Base-by-base conservation (phyloP, 37 sponge, comb jelly and placozoan genomes). In the Amphimedon queenslandica region DNA sequence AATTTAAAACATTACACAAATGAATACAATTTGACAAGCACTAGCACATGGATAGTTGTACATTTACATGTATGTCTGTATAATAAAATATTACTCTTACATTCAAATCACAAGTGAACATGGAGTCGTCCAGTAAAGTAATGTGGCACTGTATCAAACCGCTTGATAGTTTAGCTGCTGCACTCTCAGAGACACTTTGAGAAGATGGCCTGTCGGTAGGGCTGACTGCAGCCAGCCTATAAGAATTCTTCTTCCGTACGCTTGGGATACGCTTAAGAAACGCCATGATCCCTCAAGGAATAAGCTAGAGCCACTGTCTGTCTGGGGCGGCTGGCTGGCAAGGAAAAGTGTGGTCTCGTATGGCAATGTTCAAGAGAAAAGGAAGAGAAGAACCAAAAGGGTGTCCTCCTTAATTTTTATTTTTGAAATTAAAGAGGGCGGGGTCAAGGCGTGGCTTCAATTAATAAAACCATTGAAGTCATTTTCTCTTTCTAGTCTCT, bases 51-150 rank as follows among this genome's bases (percentile, higher is more conserved):
- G n/a, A n/a, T n/a, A n/a, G n/a, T n/a, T n/a, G 13, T 47, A 47
- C 13, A 47, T 47, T 18, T 47, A 47, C 13, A 47, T 47, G 13
- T 47, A 47, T 47, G 13, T 47, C 8, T 18, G 8, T 47, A 47
- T 47, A 18, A 47, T 47, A 47, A 18, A 47, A 47, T 47, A 13
- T 18, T 13, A 47, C 53, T 60, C 87, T 86, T 34, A 86, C 87
- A 60, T 86, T 81, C 30, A 86, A 71, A 32, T 86, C 87, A 43
- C 81, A 86, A 2, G 72, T 86, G 58, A 86, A 80, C 16, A 55
- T 60, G 16, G 80, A 69, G 29, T 80, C 81, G 57, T 86, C 87
- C 43, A 86, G 67, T 10, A 86, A 66, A 3, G 66, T 69, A 51
- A 75, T 58, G 51, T 80, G 80, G 82, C 87, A 86, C 37, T 71